Base-by-base conservation (phyloP, 2,888 invertebrate genomes). In the Megalurothrips usitatus region DNA sequence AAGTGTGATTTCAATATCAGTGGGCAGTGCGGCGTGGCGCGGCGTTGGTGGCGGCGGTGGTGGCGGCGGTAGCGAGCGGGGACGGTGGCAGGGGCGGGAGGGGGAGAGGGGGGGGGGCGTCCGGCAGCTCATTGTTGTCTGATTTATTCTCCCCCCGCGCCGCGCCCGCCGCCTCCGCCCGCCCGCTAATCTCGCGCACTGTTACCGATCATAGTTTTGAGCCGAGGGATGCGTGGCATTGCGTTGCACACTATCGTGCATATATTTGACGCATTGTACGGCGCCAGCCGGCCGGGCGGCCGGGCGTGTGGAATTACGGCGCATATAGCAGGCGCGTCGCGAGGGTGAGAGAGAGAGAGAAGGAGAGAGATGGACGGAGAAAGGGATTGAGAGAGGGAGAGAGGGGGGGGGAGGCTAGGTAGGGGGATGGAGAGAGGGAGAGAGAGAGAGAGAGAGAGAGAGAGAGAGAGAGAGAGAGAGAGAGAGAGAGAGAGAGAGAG, bases 161-260 rank as follows among this genome's bases (percentile, higher is more conserved):
- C 23, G 68, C 68, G 9, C 34, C 63, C 23, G 8, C 23, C 68
- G 68, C 68, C 23, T 8, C 68, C 23, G 26, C 68, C 68, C 26
- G 58, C 26, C 10, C 68, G 68, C 68, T 75, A 75, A 75, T 75
- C 68, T 75, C 23, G 68, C 68, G 23, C 68, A 75, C 68, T 75
- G 68, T 75, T 75, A 75, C 68, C 68, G 68, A 75, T 75, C 26
- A 75, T 75, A 75, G 68, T 75, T 75, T 75, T 75, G 68, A 75
- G 68, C 68, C 68, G 68, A 75, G 68, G 68, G 68, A 75, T 23
- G 68, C 68, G 23, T 26, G 68, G 23, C 68, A 26, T 23, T 19
- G 68, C 23, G 26, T 26, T 12, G 23, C 23, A 23, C 68, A 75
- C 68, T 75, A 75, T 75, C 68, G 9, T 75, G 68, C 68, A 75